Evolutionary conservation across 2,113 vertebrate species (phyloP).

Genomic region (Zapornia atra): DNA sequence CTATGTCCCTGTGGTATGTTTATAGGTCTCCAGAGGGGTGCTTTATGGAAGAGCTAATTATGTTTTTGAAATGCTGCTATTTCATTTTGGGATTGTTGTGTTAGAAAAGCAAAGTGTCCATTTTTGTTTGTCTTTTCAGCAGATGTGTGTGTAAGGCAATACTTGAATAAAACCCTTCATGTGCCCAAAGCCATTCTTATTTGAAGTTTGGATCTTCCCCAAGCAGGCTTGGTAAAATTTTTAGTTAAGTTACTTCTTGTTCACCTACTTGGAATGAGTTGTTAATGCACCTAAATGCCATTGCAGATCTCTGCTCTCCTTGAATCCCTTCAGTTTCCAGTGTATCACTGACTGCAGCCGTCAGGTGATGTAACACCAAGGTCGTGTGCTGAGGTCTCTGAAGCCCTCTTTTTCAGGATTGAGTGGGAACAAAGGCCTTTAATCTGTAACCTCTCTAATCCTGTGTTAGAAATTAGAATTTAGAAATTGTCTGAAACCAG

Average conservation of each 20-base stretch:
- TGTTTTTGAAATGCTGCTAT: constrained; percentile 47
- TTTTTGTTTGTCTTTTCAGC: not conserved
- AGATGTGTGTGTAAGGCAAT: not conserved
- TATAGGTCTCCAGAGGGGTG: constrained; percentile 36
- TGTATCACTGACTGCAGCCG: not conserved
- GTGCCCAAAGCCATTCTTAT: not conserved
- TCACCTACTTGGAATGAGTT: not conserved
- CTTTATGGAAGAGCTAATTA: constrained; percentile 49
- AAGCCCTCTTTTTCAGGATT: not conserved
- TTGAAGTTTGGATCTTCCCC: not conserved
- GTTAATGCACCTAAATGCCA: not conserved
- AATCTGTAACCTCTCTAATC: not conserved
- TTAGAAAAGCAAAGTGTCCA: constrained; percentile 44
- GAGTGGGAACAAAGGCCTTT: not conserved
- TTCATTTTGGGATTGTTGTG: constrained; percentile 52
- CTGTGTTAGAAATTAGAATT: not conserved
- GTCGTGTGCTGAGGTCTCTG: not conserved
- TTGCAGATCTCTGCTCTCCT: not conserved
- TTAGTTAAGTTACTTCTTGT: not conserved
- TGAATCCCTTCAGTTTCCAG: not conserved
- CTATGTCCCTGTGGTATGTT: constrained; percentile 57
- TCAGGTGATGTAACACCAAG: not conserved
- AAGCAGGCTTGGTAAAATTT: not conserved
- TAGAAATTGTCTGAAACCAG: not conserved
- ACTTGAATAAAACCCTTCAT: not conserved